Evolutionary conservation across 2,797 vertebrate genomes (phyloP), one percentile per base, ranked within the genome.

Genomic region (Micrastur ruficollis): DNA sequence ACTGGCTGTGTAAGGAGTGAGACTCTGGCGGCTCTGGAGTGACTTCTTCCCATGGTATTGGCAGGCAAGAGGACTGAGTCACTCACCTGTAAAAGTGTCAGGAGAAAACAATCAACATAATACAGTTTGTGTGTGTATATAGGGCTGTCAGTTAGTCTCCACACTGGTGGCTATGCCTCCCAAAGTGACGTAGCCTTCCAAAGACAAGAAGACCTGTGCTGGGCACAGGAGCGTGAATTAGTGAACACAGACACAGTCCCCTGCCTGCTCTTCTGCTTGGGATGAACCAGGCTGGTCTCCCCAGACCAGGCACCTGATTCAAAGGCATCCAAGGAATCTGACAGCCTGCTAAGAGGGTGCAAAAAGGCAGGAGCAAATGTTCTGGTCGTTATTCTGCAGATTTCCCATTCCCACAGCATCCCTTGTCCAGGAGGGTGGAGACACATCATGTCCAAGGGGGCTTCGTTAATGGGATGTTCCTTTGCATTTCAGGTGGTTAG

Each of bases 401-500:
- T 68, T 72, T 83, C 68, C 52, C 32, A 10, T 59, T 89, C 27
- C 67, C 29, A 3, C 38, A 50, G 71, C 23, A 76, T 38, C 26
- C 53, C 44, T 66, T 40, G 27, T 59, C 68, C 44, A 6, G 55
- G 32, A 3, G 5, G 36, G 29, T 86, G 18, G 0, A 55, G 72
- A 34, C 0, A 0, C 7, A 2, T 42, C 32, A 14, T 1, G 8
- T 55, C 47, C 46, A 61, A 76, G 32, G 66, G 61, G n/a, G 17
- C 66, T 81, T 49, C 14, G 6, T 3, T 53, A 79, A 71, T 6
- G 0, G 8, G 25, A 7, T 2, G 2, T 92, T 73, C 38, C 14
- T 93, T 92, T 98, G 90, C 97, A 21, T 97, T 97, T 56, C 98
- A 99, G 99, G 99, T 99, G 98, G 99, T 99, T 90, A 99, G 99